Evolutionary conservation across 2,888 invertebrate species (phyloP), one percentile per base, ranked within the genome.

Genomic region (Tetramorium bicarinatum): DNA sequence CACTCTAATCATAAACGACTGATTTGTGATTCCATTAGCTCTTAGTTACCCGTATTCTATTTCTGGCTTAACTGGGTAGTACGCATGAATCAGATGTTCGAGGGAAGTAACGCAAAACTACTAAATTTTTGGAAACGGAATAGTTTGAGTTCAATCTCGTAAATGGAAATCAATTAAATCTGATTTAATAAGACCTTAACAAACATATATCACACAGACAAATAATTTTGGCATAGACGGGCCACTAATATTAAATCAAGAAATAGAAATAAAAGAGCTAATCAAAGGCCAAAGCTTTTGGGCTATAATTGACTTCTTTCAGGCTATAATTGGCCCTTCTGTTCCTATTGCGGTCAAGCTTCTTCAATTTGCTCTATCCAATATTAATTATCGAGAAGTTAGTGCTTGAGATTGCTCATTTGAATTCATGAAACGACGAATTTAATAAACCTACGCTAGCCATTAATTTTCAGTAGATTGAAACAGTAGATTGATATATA

Each of bases 21-120:
- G 64, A 76, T 64, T 69, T 56, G 44, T n/a, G 41, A 56, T 77
- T 25, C 38, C 38, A 76, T 76, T 76, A 52, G 13, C 38, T 41
- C 76, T 66, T 13, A 52, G 49, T 64, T 25, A 52, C 18, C 41
- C 76, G 18, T 34, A 52, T 52, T 62, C 18, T 41, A 41, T 56
- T 56, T 56, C 25, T 44, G 29, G 21, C 6, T 38, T 52, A 71
- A 15, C 38, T 18, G 8, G 8, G 8, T 64, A 25, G 18, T 56
- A 3, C 25, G 6, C n/a, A 41, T 41, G 25, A 29, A 44, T 29
- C 59, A 38, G 21, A 38, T 8, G 25, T 4, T 15, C 3, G 15
- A 47, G 0, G 9, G n/a, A 56, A 38, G 15, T 6, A 21, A 44
- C n/a, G 3, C 13, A 62, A 75, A 61, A 62, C 21, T 21, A 25